Base-by-base conservation (phyloP, 2,888 invertebrate genomes). In the Tetragonula carbonaria region DNA sequence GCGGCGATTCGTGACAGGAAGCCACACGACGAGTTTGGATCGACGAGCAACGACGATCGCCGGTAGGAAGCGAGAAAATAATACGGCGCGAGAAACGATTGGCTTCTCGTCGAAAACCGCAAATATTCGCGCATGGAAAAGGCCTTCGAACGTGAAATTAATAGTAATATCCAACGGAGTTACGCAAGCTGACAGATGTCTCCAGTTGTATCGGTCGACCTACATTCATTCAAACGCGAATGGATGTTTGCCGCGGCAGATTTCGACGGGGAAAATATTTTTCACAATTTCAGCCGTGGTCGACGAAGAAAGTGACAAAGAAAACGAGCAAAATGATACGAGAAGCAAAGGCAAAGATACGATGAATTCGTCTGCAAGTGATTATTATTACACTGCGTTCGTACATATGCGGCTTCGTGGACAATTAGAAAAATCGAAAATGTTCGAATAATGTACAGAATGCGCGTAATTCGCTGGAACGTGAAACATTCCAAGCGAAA, bases 131-230 rank as follows among this genome's bases (percentile, higher is more conserved):
- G 57, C 38, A 55, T 59, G 67, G 85, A 81, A 78, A 75, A 77
- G 72, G 70, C 70, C 78, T 55, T 78, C 74, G 66, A 63, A 77
- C 74, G 71, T 83, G 76, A 76, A 74, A 83, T 88, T 87, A 87
- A 74, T 82, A 77, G 66, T 38, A 11, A 87, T 75, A 72, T 85
- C 83, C 77, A 71, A n/a, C 67, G n/a, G 23, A 18, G 50, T 88
- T 88, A 78, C 38, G 73, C 74, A 88, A 88, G 74, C 28, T 62
- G 82, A 79, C 88, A 85, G 87, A 77, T 88, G 87, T 73, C 78
- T 57, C 65, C 68, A 55, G 23, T 59, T 51, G 75, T 73, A 65
- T 85, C 65, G 38, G 28, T 66, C 79, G 82, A 86, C 86, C 86
- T 71, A 86, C 45, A 85, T 85, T 63, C 68, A 13, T 38, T 45